phyloP scores from a whole-genome alignment of 2,797 vertebrate genomes.

The Rhodeus uyekii region DNA sequence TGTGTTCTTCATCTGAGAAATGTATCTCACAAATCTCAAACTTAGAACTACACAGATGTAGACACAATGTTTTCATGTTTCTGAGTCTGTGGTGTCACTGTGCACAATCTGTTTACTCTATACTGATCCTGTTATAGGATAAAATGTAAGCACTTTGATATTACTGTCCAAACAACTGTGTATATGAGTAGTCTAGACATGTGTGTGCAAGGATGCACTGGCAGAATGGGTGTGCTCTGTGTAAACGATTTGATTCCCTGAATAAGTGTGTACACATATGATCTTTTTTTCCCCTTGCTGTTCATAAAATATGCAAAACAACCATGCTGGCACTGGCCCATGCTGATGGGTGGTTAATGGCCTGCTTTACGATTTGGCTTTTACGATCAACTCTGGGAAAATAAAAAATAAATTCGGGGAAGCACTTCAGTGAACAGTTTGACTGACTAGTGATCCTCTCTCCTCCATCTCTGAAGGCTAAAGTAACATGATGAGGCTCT shows the following conservation, averaged over 20 bases:
- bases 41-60: background rate
- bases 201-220: constrained; percentile 20
- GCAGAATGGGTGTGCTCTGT: constrained; percentile 33
- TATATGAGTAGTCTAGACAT: background rate
- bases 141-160: constrained; percentile 28
- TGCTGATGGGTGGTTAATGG: constrained; percentile 72
- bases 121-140: constrained; percentile 36
- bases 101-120: constrained; percentile 31
- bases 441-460: constrained; percentile 14
- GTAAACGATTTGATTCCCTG: constrained; percentile 5
- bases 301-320: constrained; percentile 75
- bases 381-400: constrained; percentile 60
- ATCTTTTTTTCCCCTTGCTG: constrained; percentile 25
- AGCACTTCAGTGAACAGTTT: constrained; percentile 47
- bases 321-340: constrained; percentile 60
- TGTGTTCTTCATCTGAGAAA: background rate
- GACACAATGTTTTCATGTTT: background rate
- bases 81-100: constrained; percentile 22
- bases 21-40: background rate
- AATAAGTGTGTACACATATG: constrained; percentile 26
- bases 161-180: constrained; percentile 20
- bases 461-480: background rate
- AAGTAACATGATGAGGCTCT: background rate
- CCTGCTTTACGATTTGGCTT: constrained; percentile 66
- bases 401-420: constrained; percentile 38